Conservation (phyloP, 2,113 vertebrate genomes). For the Herpetotheres cachinnans region DNA sequence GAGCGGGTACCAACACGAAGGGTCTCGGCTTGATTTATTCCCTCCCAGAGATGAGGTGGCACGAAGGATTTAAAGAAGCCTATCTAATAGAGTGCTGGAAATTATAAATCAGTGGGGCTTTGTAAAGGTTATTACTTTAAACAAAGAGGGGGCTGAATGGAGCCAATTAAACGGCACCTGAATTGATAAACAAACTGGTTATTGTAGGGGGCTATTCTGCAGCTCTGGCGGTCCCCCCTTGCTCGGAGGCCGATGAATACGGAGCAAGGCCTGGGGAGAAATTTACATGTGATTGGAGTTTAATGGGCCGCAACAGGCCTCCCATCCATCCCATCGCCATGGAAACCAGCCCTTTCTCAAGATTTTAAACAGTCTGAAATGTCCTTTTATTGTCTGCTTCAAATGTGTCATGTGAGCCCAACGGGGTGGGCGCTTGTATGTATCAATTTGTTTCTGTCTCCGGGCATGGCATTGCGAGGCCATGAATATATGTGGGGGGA, state of each 20-base stretch:
- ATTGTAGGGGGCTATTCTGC: conserved; percentile 81
- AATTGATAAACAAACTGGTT: conserved; percentile 92
- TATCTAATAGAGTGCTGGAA: conserved; percentile 73
- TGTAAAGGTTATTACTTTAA: conserved; percentile 83
- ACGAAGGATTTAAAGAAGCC: neutral
- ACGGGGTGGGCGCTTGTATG: conserved; percentile 81
- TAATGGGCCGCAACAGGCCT: conserved; percentile 83
- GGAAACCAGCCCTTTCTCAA: conserved; percentile 86
- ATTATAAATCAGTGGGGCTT: conserved; percentile 87
- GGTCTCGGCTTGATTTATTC: conserved; percentile 10
- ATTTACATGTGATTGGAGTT: conserved; percentile 94
- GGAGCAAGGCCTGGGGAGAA: conserved; percentile 68
- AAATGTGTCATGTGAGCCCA: conserved; percentile 82
- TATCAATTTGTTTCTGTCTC: conserved; percentile 96
- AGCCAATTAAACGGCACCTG: conserved; percentile 89
- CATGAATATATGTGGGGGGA: conserved; percentile 86
- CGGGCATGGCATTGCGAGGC: conserved; percentile 70
- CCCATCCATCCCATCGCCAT: conserved; percentile 77
- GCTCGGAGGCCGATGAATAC: conserved; percentile 14
- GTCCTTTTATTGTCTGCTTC: conserved; percentile 85
- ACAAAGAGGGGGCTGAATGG: conserved; percentile 82
- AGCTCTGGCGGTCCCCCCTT: conserved; percentile 49
- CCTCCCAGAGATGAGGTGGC: neutral
- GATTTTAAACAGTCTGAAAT: conserved; percentile 87
- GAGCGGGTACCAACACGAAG: neutral